Percentiles rank a stretch among this genome's conserved stretches.
phyloP scores from a whole-genome alignment of 2,797 vertebrate species.

The Orestias chungarensis region DNA sequence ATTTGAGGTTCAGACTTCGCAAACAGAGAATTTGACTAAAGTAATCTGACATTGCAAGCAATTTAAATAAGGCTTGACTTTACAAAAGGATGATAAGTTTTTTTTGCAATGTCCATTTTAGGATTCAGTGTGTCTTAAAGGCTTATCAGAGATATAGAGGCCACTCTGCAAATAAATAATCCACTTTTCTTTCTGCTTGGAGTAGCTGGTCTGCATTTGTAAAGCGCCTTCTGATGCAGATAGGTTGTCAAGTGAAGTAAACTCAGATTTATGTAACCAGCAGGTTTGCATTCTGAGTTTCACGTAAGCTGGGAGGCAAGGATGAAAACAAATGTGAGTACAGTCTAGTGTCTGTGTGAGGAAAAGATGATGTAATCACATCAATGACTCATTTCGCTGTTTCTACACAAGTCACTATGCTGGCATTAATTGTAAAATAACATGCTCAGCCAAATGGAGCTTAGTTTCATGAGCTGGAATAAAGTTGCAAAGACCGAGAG shows the following conservation, averaged over 20 bases:
- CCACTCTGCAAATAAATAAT: conserved; percentile 64
- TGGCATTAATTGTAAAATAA: conserved; percentile 68
- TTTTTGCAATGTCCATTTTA: conserved; percentile 16
- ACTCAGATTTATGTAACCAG: conserved; percentile 32
- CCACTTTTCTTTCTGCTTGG: conserved; percentile 45
- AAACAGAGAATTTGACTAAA: neutral
- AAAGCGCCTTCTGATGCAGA: conserved; percentile 25
- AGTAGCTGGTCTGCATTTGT: conserved; percentile 7
- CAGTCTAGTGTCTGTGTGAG: conserved; percentile 27
- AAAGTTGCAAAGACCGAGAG: conserved; percentile 49
- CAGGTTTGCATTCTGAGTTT: conserved; percentile 45
- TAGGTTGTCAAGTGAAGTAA: conserved; percentile 44
- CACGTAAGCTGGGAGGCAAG: conserved; percentile 23
- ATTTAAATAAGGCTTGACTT: neutral
- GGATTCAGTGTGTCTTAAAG: conserved; percentile 45
- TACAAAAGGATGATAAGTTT: conserved; percentile 22
- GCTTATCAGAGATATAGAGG: conserved; percentile 44
- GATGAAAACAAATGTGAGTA: conserved; percentile 33
- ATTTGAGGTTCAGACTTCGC: neutral
- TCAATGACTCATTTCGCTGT: conserved; percentile 42
- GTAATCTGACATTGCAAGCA: conserved; percentile 4
- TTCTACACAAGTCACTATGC: conserved; percentile 24
- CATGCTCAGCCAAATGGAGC: conserved; percentile 27
- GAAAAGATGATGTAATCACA: conserved; percentile 47
- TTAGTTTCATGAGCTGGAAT: conserved; percentile 28